phyloP scores from a whole-genome alignment of 2,888 invertebrate genomes.

The Amiota mariae region DNA sequence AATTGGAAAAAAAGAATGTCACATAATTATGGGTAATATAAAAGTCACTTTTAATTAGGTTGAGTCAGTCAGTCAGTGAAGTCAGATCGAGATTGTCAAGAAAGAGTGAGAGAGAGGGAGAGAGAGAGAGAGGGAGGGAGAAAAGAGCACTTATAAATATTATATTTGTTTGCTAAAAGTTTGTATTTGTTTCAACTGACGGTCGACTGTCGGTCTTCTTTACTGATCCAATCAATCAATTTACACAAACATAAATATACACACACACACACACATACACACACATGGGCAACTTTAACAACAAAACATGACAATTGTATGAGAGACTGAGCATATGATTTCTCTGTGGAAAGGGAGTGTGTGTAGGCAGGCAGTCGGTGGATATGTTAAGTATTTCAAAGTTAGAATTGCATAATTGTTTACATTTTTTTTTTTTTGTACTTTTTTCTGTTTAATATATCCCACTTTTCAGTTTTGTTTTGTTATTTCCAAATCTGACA shows the following conservation, averaged over 20 bases:
- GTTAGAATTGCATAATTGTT: constrained; percentile 3
- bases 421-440: background rate
- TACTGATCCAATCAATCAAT: constrained; percentile 57
- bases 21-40: constrained; percentile 31
- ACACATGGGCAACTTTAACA: background rate
- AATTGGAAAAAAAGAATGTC: background rate
- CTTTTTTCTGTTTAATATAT: no score
- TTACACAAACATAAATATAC: constrained; percentile 8
- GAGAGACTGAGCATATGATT: background rate
- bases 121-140: background rate
- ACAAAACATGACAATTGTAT: constrained; percentile 12
- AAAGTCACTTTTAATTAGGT: constrained; percentile 64
- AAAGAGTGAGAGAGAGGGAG: no score
- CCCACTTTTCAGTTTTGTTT: no score
- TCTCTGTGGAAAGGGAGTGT: background rate
- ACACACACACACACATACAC: background rate
- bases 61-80: constrained; percentile 41
- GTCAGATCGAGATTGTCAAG: constrained; percentile 50
- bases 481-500: no score
- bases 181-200: background rate
- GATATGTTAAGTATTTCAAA: no score
- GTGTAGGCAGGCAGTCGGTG: background rate
- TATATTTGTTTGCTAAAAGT: constrained; percentile 47
- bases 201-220: constrained; percentile 29
- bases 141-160: constrained; percentile 61